Evolutionary conservation across 2,888 invertebrate species (phyloP).

Genomic region (Sinentomon sp.): DNA sequence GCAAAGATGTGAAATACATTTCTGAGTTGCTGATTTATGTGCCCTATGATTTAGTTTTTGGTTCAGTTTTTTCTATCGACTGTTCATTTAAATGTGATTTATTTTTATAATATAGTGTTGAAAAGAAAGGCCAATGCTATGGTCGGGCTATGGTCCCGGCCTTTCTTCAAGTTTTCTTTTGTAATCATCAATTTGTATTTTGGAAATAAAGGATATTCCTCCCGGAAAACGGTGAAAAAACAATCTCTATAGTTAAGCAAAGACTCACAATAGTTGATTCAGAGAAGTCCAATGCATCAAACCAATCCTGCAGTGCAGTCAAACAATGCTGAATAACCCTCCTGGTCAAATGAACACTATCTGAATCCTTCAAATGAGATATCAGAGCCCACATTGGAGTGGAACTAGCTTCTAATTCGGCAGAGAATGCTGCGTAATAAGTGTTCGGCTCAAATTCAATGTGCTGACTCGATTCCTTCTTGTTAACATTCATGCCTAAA

Average conservation of each 20-base stretch:
- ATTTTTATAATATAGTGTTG: too few relatives aligned
- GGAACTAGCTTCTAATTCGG: constrained; percentile 84
- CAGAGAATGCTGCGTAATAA: constrained; percentile 91
- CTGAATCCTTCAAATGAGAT: constrained; percentile 49
- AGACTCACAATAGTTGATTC: constrained; percentile 33
- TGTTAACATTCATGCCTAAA: constrained; percentile 84
- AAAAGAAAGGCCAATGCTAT: too few relatives aligned
- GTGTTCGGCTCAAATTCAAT: constrained; percentile 91
- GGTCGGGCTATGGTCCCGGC: too few relatives aligned
- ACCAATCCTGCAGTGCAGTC: constrained; percentile 56
- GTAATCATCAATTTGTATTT: too few relatives aligned
- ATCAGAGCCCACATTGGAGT: constrained; percentile 95
- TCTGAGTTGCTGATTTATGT: too few relatives aligned
- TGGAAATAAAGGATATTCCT: too few relatives aligned
- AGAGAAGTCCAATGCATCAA: constrained; percentile 50
- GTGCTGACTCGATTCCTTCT: constrained; percentile 63
- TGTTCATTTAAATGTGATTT: too few relatives aligned
- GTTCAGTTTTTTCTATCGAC: too few relatives aligned
- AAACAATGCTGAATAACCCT: constrained; percentile 48
- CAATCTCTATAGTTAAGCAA: neutral
- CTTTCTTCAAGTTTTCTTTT: too few relatives aligned
- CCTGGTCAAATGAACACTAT: constrained; percentile 38
- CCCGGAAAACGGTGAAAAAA: neutral
- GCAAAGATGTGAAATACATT: too few relatives aligned
- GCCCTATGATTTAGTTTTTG: too few relatives aligned